Conservation (phyloP, 2,113 vertebrate species). For the Garra rufa region DNA sequence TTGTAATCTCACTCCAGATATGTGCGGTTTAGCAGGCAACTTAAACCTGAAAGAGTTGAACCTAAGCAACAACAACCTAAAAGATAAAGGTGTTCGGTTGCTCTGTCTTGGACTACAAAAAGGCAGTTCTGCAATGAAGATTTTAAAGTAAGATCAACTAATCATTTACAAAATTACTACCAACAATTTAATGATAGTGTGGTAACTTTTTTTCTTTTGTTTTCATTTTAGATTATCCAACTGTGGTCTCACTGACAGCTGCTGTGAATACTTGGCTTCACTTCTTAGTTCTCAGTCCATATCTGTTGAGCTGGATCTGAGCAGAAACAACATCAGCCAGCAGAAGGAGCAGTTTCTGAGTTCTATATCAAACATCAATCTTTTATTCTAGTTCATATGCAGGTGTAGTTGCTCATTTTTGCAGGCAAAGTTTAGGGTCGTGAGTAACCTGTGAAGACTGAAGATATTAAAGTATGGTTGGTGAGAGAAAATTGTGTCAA, state of each 20-base stretch:
- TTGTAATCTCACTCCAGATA: constrained; percentile 22
- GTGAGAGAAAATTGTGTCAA: neutral
- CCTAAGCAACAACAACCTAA: constrained; percentile 27
- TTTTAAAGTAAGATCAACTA: constrained; percentile 28
- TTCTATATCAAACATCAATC: constrained; percentile 27
- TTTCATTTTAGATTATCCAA: constrained; percentile 32
- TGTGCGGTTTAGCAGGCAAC: constrained; percentile 1
- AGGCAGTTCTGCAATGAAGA: constrained; percentile 1
- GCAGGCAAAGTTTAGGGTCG: neutral
- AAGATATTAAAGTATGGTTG: neutral
- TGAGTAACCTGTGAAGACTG: neutral
- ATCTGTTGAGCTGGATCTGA: constrained; percentile 38
- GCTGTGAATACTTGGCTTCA: constrained; percentile 38
- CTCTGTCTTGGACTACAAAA: constrained; percentile 2
- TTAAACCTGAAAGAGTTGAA: constrained; percentile 24
- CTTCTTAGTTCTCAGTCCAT: neutral
- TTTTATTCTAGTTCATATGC: constrained; percentile 10
- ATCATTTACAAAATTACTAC: too few relatives aligned
- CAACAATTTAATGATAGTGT: too few relatives aligned
- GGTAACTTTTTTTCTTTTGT: neutral
- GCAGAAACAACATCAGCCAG: constrained; percentile 30
- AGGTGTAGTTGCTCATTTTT: neutral
- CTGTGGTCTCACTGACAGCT: constrained; percentile 35
- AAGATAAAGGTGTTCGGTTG: constrained; percentile 15
- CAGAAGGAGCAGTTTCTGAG: constrained; percentile 8